phyloP scores from a whole-genome alignment of 30 jellyfish, hydroid and myxozoan species.

The Mastigias papua region DNA sequence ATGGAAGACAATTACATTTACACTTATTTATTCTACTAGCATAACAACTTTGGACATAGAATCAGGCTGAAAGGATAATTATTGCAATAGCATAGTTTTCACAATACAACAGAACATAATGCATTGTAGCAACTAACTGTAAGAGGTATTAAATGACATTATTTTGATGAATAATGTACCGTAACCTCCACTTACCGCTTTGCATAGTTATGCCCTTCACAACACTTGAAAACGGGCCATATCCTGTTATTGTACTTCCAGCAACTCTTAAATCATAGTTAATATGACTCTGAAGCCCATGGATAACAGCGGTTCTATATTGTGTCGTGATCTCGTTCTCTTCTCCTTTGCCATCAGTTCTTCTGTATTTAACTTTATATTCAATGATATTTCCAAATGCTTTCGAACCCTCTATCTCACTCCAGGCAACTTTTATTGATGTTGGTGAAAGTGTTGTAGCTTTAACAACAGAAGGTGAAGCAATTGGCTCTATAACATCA shows the following conservation, averaged over 20 bases:
- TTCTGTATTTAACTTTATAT: conserved; percentile 32
- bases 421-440: conserved; percentile 46
- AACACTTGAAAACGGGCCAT: conserved; percentile 19
- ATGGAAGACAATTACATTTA: too few species aligned
- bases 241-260: conserved; percentile 58
- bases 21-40: too few species aligned
- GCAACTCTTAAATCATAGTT: conserved; percentile 57
- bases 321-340: not conserved
- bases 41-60: too few species aligned
- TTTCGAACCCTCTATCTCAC: conserved; percentile 6
- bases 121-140: too few species aligned
- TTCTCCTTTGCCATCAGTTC: conserved; percentile 42
- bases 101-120: too few species aligned
- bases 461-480: conserved; percentile 27
- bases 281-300: conserved; percentile 17
- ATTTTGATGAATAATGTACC: not conserved
- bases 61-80: too few species aligned
- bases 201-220: not conserved
- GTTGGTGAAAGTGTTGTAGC: conserved; percentile 20
- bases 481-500: conserved; percentile 47
- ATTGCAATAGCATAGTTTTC: too few species aligned
- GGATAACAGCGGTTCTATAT: not conserved
- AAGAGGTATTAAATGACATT: too few species aligned
- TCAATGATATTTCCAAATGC: conserved; percentile 26
- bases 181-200: not conserved